Conservation (phyloP, 2,888 invertebrate genomes). For the Periphyllus acericola region DNA sequence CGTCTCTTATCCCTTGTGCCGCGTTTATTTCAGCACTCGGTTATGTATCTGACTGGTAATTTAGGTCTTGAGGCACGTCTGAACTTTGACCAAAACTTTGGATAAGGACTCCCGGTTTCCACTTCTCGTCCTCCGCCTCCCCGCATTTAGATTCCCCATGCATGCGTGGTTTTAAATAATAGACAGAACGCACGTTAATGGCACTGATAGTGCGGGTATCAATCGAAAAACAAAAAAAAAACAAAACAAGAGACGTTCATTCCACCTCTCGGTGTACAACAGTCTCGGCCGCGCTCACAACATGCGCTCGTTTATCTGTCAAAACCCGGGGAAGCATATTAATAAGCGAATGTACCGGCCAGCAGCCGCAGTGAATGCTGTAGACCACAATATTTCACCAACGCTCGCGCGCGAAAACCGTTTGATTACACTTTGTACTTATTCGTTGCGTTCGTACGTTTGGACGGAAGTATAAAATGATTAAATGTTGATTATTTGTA, state of each 20-base stretch:
- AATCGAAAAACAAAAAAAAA: not conserved
- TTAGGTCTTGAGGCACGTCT: constrained; percentile 19
- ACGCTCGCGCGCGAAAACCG: not conserved
- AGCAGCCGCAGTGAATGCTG: too few species aligned
- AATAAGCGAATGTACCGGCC: too few species aligned
- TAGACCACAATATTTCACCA: not conserved
- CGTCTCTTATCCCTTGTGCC: not conserved
- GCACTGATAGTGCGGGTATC: not conserved
- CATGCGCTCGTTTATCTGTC: too few species aligned
- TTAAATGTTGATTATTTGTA: too few species aligned
- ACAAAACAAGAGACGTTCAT: too few species aligned
- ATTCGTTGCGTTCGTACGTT: too few species aligned
- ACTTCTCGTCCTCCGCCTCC: too few species aligned
- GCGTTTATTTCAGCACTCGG: not conserved
- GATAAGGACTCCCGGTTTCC: constrained; percentile 7
- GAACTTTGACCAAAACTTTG: constrained; percentile 44
- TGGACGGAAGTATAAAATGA: too few species aligned
- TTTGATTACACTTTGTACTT: too few species aligned
- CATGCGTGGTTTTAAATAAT: not conserved
- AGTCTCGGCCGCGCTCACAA: too few species aligned
- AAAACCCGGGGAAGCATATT: too few species aligned
- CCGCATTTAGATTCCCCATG: not conserved
- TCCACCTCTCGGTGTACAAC: not conserved
- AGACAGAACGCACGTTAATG: not conserved
- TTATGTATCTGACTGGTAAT: constrained; percentile 18